Evolutionary conservation across 2,113 vertebrate species (phyloP), one percentile per base, ranked within the genome.

Genomic region (Myocastor coypus): DNA sequence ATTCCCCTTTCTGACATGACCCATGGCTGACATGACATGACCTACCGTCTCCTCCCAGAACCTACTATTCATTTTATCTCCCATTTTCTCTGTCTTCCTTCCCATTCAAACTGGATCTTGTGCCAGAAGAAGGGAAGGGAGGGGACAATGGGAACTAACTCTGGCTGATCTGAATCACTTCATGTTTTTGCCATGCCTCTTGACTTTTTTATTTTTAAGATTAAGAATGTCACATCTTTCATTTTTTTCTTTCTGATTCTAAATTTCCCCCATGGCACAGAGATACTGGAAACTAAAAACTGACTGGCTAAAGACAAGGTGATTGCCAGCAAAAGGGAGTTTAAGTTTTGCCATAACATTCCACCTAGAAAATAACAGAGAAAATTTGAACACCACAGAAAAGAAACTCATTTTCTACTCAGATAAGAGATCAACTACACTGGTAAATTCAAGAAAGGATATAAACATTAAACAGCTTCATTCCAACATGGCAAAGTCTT

Each of bases 401-500:
- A 68, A 34, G 37, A 20, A 69, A 73, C 24, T 68, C 5, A 16
- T 52, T 87, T 37, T 9, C 30, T 26, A 8, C 42, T 84, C 61
- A 26, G 10, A 84, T 63, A 20, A 57, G 17, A 82, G n/a, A 50
- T 91, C 55, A 40, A 20, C 12, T 37, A 81, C 77, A 78, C 26
- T 77, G 20, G 24, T 24, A 88, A 40, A 78, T 12, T 89, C 82
- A 8, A 68, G 71, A 87, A 95, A 81, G 64, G 7, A 22, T 42
- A 32, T 24, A 78, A 84, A 69, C 69, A 85, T 71, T 83, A 64
- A 89, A 82, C 22, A 59, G 10, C 7, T 92, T n/a, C 24, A 83
- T 83, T 88, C 83, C 61, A 95, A 78, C 13, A 86, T 77, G 77
- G 73, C 32, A 85, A 63, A 87, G 46, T 57, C 30, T 95, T 63